Base-by-base conservation (phyloP, 2,888 invertebrate genomes). In the Ceratothoa steindachneri region DNA sequence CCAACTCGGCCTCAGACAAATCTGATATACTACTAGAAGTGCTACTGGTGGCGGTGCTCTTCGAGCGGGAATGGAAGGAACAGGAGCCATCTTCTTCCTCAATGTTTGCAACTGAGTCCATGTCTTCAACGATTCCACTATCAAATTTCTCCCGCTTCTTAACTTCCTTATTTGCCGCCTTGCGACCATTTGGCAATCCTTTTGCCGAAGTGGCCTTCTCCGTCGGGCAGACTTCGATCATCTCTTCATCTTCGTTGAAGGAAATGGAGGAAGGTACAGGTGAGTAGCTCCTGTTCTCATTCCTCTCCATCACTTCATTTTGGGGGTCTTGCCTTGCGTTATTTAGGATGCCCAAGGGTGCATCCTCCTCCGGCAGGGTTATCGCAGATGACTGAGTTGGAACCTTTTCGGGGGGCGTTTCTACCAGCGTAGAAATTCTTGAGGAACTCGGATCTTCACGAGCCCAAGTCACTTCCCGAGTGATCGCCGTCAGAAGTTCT, bases 61-160 rank as follows among this genome's bases (percentile, higher is more conserved):
- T 60, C 2, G 60, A 60, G n/a, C 60, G 60, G 22, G 60, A 60
- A 12, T 60, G 19, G 9, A 60, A 24, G 19, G 60, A 60, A 60
- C 60, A 60, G 70, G 81, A 79, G 71, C 80, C 81, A 51, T 78
- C 80, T 3, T 80, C 78, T 12, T 77, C 76, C 12, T 77, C 76
- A 12, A 73, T 71, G 52, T 70, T 70, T 7, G 70, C 67, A 29
- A 31, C 67, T 7, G 51, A 30, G 19, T 75, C 79, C 3, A 81
- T 81, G 19, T 86, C 86, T 60, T 89, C 89, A 0, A 88, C 88
- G 70, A 89, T 85, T 0, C 89, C 89, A 78, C 88, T 89, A 82
- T 90, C 89, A 65, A 88, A 84, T 83, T 89, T 89, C 82, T 88
- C 88, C 12, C 88, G 83, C 80, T 85, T 85, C 55, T 77, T 77